Evolutionary conservation across 2,113 vertebrate species (phyloP).

Genomic region (Turdus rufiventris): DNA sequence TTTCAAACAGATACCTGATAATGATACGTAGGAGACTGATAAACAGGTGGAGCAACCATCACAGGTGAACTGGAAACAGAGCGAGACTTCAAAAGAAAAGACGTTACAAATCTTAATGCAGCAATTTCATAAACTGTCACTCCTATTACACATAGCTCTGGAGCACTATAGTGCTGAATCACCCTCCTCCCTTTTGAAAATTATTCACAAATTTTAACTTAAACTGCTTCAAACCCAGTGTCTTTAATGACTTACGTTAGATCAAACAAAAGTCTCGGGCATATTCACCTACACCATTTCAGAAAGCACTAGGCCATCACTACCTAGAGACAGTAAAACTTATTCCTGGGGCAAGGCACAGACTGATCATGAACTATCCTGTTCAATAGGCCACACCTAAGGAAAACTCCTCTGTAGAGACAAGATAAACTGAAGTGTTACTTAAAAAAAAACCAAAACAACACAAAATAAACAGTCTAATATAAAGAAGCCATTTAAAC

Average conservation of each 20-base stretch:
- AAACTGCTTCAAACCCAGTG: background rate
- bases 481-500: background rate
- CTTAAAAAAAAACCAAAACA: background rate
- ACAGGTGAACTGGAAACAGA: slow-evolving; percentile 72
- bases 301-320: background rate
- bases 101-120: background rate
- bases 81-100: slow-evolving; percentile 55
- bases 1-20: slow-evolving; percentile 72
- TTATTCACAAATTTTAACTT: background rate
- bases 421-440: background rate
- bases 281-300: background rate
- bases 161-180: background rate
- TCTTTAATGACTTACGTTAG: background rate
- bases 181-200: background rate
- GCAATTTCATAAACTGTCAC: background rate
- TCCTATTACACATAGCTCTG: background rate
- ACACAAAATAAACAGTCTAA: background rate
- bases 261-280: background rate
- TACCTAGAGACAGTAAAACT: background rate
- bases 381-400: background rate
- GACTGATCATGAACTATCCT: background rate
- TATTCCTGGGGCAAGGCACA: background rate
- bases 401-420: background rate
- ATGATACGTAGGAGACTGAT: slow-evolving; percentile 74
- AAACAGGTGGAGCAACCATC: slow-evolving; percentile 74